Evolutionary conservation across 1,140 invertebrate genomes (phyloP), one percentile per base, ranked within the genome.

Genomic region (Drosophila dunni): DNA sequence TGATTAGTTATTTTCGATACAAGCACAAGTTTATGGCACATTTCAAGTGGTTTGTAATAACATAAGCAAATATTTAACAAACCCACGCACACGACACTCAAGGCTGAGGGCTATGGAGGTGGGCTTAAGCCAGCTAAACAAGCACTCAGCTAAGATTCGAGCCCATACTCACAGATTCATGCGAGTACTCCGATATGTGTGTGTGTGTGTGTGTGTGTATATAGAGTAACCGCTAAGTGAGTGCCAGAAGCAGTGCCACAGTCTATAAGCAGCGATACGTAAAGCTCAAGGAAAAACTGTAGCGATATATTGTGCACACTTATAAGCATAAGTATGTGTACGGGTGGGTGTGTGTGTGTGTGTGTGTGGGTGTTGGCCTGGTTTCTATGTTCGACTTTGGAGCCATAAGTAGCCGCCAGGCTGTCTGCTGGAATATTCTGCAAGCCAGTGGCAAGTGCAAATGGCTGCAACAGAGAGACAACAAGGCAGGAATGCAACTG

Each of bases 191-290:
- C 24, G 3, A 29, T 29, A 29, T 29, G 5, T 45, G 7, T 11
- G 42, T n/a, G 40, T 44, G n/a, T 44, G 5, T n/a, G n/a, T 45
- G 40, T 44, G n/a, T 44, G 5, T n/a, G n/a, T 45, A n/a, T 10
- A 45, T 45, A 10, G 42, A 15, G 2, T 13, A 68, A 75, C 69
- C 79, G 68, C 60, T 88, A 79, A 86, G 83, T 86, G 82, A 86
- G 83, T 88, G 79, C 68, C 83, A 36, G 50, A 51, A 88, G 72
- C 68, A 70, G 53, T 77, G 83, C 83, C 81, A 85, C 56, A 81
- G 81, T 85, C 81, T 81, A 82, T 77, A 86, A 82, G 57, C 68
- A 88, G 76, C 72, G 72, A 83, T 86, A 86, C 68, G 68, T 75
- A 81, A 78, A 57, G 73, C 81, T 56, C 69, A 58, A 86, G 66